Percentiles rank a stretch among this genome's conserved stretches.
phyloP scores from a whole-genome alignment of 2,888 invertebrate species.

The Andricus quercusramuli region DNA sequence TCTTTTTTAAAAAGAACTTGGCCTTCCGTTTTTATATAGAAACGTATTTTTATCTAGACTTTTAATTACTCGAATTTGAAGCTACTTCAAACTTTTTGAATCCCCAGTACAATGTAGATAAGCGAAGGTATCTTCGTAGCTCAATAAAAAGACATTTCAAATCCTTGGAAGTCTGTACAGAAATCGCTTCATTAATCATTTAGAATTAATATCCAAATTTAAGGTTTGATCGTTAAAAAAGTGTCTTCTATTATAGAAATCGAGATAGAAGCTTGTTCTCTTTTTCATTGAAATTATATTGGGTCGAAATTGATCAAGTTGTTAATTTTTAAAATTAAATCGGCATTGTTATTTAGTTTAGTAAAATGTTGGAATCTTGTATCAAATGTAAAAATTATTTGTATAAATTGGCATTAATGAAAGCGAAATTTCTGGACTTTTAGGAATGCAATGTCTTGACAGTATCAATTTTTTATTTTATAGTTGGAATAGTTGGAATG shows the following conservation, averaged over 20 bases:
- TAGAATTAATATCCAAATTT: slow-evolving; percentile 3
- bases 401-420: neutral
- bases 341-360: slow-evolving; percentile 4
- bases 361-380: neutral
- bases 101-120: slow-evolving; percentile 18
- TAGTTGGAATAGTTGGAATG: neutral
- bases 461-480: slow-evolving; percentile 15
- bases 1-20: neutral
- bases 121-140: slow-evolving; percentile 30
- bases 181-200: slow-evolving; percentile 28
- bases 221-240: neutral
- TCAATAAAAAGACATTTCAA: slow-evolving; percentile 35
- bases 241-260: slow-evolving; percentile 5
- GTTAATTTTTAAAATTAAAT: neutral
- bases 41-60: neutral
- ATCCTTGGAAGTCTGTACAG: slow-evolving; percentile 15
- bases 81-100: neutral
- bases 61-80: neutral
- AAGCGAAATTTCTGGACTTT: neutral
- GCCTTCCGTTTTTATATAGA: neutral
- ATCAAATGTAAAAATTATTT: neutral
- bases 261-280: neutral
- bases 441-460: neutral
- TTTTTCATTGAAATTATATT: neutral
- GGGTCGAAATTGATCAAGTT: neutral